Percentiles rank a stretch among this genome's conserved stretches.
Conservation (phyloP, 2,113 vertebrate genomes). For the Calyptommatus sinebrachiatus region DNA sequence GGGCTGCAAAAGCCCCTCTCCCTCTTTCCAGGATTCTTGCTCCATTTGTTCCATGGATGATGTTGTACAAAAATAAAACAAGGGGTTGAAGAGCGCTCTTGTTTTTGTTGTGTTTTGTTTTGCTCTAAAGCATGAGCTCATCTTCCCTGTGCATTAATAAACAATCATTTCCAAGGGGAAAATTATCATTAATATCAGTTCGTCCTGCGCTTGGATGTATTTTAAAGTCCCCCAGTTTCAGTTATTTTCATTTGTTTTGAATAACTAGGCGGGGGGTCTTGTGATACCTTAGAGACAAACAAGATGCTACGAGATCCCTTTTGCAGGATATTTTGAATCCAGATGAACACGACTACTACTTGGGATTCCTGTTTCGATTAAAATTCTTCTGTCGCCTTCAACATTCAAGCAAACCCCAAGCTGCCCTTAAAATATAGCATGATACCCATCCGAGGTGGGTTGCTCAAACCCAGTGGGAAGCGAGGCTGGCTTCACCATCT, state of each 20-base stretch:
- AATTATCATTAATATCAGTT: neutral
- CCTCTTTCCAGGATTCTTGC: too few species aligned
- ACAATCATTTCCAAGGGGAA: too few species aligned
- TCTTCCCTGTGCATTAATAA: neutral
- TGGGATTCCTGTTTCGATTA: too few species aligned
- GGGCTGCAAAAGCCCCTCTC: neutral
- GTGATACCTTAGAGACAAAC: too few species aligned
- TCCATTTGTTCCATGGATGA: neutral
- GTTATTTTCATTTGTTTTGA: neutral
- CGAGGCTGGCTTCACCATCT: fast-evolving
- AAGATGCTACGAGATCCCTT: too few species aligned
- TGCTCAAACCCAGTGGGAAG: neutral
- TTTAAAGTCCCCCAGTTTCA: neutral
- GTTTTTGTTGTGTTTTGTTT: fast-evolving
- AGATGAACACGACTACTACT: too few species aligned
- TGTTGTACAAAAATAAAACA: neutral
- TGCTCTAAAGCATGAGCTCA: neutral
- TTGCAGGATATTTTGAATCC: too few species aligned
- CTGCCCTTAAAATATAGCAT: neutral
- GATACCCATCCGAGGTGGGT: too few species aligned
- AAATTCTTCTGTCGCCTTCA: too few species aligned
- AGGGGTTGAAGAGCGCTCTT: neutral
- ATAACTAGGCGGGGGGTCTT: neutral
- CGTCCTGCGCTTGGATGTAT: neutral
- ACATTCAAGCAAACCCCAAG: neutral